Evolutionary conservation across 2,797 vertebrate genomes (phyloP).

Genomic region (Allobates femoralis): DNA sequence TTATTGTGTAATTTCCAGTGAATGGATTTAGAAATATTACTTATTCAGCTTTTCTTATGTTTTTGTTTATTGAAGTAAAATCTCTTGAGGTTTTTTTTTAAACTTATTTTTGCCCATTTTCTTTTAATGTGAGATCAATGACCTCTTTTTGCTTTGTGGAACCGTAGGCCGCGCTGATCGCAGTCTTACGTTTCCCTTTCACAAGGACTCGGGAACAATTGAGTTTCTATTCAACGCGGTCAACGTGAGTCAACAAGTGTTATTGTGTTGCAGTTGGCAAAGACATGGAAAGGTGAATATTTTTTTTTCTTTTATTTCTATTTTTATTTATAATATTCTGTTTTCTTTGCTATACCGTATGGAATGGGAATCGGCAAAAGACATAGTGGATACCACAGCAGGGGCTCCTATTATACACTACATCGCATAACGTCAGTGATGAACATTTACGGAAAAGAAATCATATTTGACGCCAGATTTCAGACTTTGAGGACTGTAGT

Average conservation of each 20-base stretch:
- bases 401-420: background rate
- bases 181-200: constrained; percentile 51
- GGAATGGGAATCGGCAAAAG: background rate
- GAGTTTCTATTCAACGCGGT: constrained; percentile 14
- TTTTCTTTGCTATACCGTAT: constrained; percentile 30
- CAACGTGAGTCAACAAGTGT: constrained; percentile 34
- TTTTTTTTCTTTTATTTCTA: background rate
- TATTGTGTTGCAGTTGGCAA: constrained; percentile 51
- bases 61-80: constrained; percentile 37
- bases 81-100: constrained; percentile 16
- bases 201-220: constrained; percentile 47
- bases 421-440: background rate
- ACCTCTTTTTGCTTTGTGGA: constrained; percentile 29
- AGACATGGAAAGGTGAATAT: constrained; percentile 37
- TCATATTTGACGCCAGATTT: too few species aligned
- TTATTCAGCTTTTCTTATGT: constrained; percentile 25
- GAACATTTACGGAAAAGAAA: background rate
- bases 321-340: constrained; percentile 25
- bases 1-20: constrained; percentile 13
- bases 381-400: background rate
- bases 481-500: too few species aligned
- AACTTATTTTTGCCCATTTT: background rate
- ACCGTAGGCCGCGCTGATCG: background rate
- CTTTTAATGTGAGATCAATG: constrained; percentile 49
- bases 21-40: constrained; percentile 36